Conservation (phyloP, 2,888 invertebrate species). For the Diadegma fenestrale region DNA sequence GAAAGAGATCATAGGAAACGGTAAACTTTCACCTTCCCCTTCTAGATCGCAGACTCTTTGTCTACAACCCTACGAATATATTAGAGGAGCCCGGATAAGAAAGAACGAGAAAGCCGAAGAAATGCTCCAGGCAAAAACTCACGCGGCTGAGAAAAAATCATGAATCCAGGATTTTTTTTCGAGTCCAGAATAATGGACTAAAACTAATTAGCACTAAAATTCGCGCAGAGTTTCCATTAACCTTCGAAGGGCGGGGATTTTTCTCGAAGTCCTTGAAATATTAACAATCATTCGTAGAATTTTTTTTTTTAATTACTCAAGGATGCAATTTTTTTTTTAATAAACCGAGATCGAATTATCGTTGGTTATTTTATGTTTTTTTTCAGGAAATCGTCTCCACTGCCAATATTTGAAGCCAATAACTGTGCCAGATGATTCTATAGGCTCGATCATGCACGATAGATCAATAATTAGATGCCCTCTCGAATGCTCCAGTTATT, state of each 20-base stretch:
- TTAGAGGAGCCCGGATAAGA: conserved; percentile 31
- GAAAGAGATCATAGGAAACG: conserved; percentile 11
- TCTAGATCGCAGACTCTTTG: conserved; percentile 1
- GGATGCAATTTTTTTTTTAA: background rate
- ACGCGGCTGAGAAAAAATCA: background rate
- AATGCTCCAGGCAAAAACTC: conserved; percentile 24
- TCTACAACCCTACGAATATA: conserved; percentile 41
- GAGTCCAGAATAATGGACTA: background rate
- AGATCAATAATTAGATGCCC: conserved; percentile 56
- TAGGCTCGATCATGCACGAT: conserved; percentile 39
- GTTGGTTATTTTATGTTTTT: background rate
- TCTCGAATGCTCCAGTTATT: conserved; percentile 46
- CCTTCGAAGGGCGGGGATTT: no score
- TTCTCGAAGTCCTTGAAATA: no score
- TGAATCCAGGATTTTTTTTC: background rate
- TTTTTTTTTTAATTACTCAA: background rate
- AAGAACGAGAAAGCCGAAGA: conserved; percentile 24
- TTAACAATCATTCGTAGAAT: background rate
- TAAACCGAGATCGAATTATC: background rate
- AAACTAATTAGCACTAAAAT: background rate
- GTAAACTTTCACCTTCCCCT: conserved; percentile 61
- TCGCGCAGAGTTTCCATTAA: background rate
- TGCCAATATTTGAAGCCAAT: conserved; percentile 11
- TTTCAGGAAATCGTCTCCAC: background rate
- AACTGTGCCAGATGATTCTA: conserved; percentile 11